Evolutionary conservation across 2,888 invertebrate species (phyloP).

Genomic region (Agelastica alni): DNA sequence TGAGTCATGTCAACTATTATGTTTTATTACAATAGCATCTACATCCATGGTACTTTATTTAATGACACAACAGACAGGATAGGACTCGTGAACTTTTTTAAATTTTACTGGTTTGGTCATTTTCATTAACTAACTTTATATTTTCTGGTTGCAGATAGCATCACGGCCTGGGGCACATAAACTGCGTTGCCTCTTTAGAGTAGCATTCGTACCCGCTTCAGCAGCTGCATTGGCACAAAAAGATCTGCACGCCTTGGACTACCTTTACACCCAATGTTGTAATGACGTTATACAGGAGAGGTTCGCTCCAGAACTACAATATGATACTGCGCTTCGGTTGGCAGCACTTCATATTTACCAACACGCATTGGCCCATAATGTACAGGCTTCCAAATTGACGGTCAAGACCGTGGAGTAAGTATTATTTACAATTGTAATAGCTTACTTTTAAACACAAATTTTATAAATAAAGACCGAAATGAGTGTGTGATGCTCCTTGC

Average conservation of each 20-base stretch:
- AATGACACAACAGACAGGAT: not conserved
- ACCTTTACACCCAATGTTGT: slow-evolving; percentile 88
- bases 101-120: not conserved
- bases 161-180: slow-evolving; percentile 89
- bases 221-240: slow-evolving; percentile 81
- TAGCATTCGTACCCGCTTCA: slow-evolving; percentile 86
- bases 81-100: not conserved
- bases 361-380: slow-evolving; percentile 81
- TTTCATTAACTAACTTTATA: not conserved
- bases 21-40: slow-evolving; percentile 1
- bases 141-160: slow-evolving; percentile 71
- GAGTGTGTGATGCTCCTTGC: too few relatives aligned
- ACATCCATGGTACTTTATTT: not conserved
- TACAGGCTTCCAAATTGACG: slow-evolving; percentile 77
- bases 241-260: slow-evolving; percentile 86
- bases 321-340: slow-evolving; percentile 82
- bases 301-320: slow-evolving; percentile 86
- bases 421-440: not conserved
- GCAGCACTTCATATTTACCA: slow-evolving; percentile 92
- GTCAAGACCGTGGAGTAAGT: slow-evolving; percentile 88
- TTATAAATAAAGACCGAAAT: too few relatives aligned
- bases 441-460: too few relatives aligned
- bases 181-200: slow-evolving; percentile 84
- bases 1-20: not conserved
- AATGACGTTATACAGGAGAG: slow-evolving; percentile 92